A percentile compares a stretch with the other conserved stretches of the same genome.
These are phyloP conservation scores for Lasioglossum villosulum DNA, from an alignment of 2,888 invertebrate species.

Conservation along the genomic window DNA sequence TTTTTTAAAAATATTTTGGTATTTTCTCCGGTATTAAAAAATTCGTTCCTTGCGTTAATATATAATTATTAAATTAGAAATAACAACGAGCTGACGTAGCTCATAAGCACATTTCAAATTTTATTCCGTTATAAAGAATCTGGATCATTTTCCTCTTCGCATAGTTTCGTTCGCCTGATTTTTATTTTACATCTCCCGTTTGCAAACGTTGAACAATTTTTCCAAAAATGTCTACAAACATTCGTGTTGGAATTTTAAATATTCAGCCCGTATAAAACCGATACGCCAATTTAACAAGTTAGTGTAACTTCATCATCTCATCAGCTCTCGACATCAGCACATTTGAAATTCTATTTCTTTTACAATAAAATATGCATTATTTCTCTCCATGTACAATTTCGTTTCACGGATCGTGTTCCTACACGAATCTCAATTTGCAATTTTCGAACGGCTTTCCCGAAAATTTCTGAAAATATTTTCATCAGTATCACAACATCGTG, in stretches of 20 bases:
- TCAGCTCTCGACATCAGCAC: neutral
- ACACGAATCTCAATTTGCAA: neutral
- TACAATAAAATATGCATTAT: neutral
- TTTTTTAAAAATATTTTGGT: neutral
- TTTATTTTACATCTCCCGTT: neutral
- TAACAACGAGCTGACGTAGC: neutral
- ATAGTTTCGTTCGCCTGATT: neutral
- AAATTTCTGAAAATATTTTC: neutral
- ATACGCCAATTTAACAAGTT: neutral
- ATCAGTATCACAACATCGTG: neutral
- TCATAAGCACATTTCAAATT: neutral
- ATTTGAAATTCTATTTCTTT: neutral
- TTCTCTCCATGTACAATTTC: neutral
- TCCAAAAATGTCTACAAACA: neutral
- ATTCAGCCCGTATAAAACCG: neutral
- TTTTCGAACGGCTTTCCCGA: neutral
- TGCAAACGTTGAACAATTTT: neutral
- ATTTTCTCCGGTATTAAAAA: neutral
- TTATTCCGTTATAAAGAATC: neutral
- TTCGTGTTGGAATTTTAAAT: neutral
- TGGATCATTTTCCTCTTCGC: neutral
- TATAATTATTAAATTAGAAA: no score
- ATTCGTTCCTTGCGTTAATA: neutral
- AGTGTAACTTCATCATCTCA: neutral
- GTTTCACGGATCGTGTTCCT: neutral